phyloP scores from a whole-genome alignment of 2,797 vertebrate species.

The Rhabdomys pumilio region DNA sequence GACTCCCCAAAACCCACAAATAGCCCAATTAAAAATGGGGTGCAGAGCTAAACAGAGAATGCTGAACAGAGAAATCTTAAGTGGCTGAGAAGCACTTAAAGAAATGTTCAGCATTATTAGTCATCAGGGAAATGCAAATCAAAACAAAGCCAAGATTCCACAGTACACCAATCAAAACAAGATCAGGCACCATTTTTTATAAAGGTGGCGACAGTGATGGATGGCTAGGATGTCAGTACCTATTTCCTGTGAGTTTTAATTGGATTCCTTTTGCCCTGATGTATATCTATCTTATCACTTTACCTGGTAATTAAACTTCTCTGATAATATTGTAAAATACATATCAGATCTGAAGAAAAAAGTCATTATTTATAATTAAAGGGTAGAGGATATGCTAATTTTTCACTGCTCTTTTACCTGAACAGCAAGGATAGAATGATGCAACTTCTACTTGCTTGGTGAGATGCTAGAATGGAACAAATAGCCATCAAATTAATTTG shows the following conservation, averaged over 20 bases:
- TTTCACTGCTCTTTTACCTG: conserved; percentile 82
- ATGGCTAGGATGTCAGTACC: conserved; percentile 61
- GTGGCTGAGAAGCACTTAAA: too few relatives aligned
- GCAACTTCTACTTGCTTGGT: conserved; percentile 73
- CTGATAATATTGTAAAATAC: conserved; percentile 77
- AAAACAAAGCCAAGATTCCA: too few relatives aligned
- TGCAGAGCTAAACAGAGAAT: too few relatives aligned
- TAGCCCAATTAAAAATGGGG: too few relatives aligned
- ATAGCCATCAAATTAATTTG: conserved; percentile 83
- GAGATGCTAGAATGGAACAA: conserved; percentile 78
- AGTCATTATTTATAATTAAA: conserved; percentile 80
- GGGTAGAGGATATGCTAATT: conserved; percentile 59
- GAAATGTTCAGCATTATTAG: too few relatives aligned
- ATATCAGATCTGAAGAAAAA: conserved; percentile 71
- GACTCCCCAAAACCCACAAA: too few relatives aligned
- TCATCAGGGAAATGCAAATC: too few relatives aligned
- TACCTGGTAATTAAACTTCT: conserved; percentile 81
- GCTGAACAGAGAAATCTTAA: too few relatives aligned
- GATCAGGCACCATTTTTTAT: conserved; percentile 56
- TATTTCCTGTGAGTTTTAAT: conserved; percentile 72
- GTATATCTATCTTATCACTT: conserved; percentile 75
- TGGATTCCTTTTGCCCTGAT: conserved; percentile 24
- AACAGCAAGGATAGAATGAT: conserved; percentile 76
- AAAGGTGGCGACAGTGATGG: conserved; percentile 64
- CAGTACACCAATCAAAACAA: too few relatives aligned